phyloP scores from a whole-genome alignment of 2,113 vertebrate genomes.

The Seriola rivoliana region DNA sequence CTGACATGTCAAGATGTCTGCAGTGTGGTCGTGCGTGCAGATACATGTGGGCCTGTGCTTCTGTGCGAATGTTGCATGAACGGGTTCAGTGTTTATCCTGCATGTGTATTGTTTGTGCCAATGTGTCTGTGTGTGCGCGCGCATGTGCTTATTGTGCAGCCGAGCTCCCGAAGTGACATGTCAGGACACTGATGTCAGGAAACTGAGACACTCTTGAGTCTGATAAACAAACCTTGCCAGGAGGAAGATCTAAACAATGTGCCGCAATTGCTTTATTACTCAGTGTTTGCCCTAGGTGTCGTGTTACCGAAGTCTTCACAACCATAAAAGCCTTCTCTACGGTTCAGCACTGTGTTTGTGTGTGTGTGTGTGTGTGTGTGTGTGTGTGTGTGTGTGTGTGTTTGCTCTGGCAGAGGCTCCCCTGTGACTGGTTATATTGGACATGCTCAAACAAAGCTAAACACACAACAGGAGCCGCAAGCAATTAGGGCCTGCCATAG shows the following conservation, averaged over 20 bases:
- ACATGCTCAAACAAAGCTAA: conserved; percentile 82
- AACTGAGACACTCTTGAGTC: conserved; percentile 59
- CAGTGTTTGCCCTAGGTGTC: conserved; percentile 77
- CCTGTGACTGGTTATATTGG: conserved; percentile 79
- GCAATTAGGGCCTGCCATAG: conserved; percentile 77
- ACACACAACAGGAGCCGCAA: conserved; percentile 82
- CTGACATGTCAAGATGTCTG: conserved; percentile 60
- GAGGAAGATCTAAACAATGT: conserved; percentile 63
- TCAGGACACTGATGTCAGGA: conserved; percentile 68
- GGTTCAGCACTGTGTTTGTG: conserved; percentile 57
- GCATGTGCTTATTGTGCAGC: conserved; percentile 31
- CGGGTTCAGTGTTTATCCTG: conserved; percentile 43
- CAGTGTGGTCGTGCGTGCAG: conserved; percentile 45
- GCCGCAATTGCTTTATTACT: conserved; percentile 73
- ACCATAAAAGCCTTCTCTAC: conserved; percentile 63
- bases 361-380: conserved; percentile 64
- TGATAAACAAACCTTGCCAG: conserved; percentile 69
- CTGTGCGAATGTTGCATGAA: conserved; percentile 31
- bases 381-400: conserved; percentile 63
- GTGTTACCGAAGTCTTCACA: conserved; percentile 71
- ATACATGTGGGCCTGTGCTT: conserved; percentile 37
- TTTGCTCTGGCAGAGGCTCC: conserved; percentile 79
- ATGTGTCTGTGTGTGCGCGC: conserved; percentile 25
- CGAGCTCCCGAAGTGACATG: conserved; percentile 54
- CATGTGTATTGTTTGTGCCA: conserved; percentile 32